Evolutionary conservation across 2,888 invertebrate species (phyloP), one percentile per base, ranked within the genome.

Genomic region (Parasteatoda lunata): DNA sequence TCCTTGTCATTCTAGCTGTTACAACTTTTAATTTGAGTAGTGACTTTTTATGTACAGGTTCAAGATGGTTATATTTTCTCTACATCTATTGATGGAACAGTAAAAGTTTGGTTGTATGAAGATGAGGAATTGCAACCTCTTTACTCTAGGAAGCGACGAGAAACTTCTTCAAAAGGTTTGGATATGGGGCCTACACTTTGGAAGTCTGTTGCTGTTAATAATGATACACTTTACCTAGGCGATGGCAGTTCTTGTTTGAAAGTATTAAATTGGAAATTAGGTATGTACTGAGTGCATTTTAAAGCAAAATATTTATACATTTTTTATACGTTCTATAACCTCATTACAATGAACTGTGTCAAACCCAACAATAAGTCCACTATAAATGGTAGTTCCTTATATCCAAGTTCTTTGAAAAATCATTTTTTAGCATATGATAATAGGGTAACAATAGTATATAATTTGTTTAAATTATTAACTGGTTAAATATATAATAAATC

Each of bases 61-160:
- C 49, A 78, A 11, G 83, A 69, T 49, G 45, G 47, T 47, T 83
- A 88, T 15, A 52, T 88, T 11, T 79, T 79, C 66, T 77, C 88
- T 15, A 52, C 70, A n/a, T 88, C 88, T 54, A 71, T 64, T n/a
- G 88, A 88, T 78, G 88, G 88, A 30, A 52, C 78, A 65, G 76
- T 88, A 6, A 88, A 83, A 71, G 88, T 88, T 7, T 88, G 88
- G 88, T 47, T 78, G 5, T 76, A 75, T 45, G 88, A 88, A 47
- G 88, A 88, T 30, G 76, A 75, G 3, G 88, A 88, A 59, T 49
- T 82, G n/a, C 79, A 83, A 49, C 83, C 78, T 6, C 54, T 88
- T 4, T 88, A 88, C 48, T 70, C 83, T 54, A 77, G 88, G 49
- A 88, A 75, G 13, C 76, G 88, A n/a, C 83, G 70, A 48, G 79